phyloP scores from a whole-genome alignment of 2,888 invertebrate genomes.

The Tetheella fluctuosa region DNA sequence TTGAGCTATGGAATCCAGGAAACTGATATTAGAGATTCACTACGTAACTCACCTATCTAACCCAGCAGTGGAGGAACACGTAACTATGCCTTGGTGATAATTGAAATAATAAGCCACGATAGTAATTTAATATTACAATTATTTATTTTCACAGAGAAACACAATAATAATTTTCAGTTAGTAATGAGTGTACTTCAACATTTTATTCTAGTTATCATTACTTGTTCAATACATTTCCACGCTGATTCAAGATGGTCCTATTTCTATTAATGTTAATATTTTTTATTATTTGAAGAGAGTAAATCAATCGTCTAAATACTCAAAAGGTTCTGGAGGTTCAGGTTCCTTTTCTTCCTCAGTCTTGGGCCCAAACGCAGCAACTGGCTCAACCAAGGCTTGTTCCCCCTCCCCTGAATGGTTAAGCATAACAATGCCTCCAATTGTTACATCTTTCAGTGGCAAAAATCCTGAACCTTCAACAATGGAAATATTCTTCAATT shows the following conservation, averaged over 20 bases:
- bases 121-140: slow-evolving; percentile 25
- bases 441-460: slow-evolving; percentile 95
- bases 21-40: too few species aligned
- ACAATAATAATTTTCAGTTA: slow-evolving; percentile 61
- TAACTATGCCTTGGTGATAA: too few species aligned
- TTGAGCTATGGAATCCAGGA: too few species aligned
- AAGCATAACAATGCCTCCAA: slow-evolving; percentile 98
- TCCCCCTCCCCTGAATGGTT: slow-evolving; percentile 92
- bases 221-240: slow-evolving; percentile 61
- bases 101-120: slow-evolving; percentile 17
- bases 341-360: slow-evolving; percentile 98
- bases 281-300: slow-evolving; percentile 50
- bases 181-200: slow-evolving; percentile 60
- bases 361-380: slow-evolving; percentile 95
- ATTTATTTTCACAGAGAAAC: slow-evolving; percentile 54
- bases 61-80: too few species aligned
- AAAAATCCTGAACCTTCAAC: slow-evolving; percentile 92
- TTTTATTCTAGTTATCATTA: slow-evolving; percentile 53
- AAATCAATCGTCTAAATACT: slow-evolving; percentile 93
- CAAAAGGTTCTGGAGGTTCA: slow-evolving; percentile 98
- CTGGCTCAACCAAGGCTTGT: slow-evolving; percentile 95
- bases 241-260: slow-evolving; percentile 52
- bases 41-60: too few species aligned
- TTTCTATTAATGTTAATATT: slow-evolving; percentile 34
- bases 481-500: slow-evolving; percentile 90